Evolutionary conservation across 1,140 invertebrate species (phyloP), one percentile per base, ranked within the genome.

Genomic region (Marisa cornuarietis): DNA sequence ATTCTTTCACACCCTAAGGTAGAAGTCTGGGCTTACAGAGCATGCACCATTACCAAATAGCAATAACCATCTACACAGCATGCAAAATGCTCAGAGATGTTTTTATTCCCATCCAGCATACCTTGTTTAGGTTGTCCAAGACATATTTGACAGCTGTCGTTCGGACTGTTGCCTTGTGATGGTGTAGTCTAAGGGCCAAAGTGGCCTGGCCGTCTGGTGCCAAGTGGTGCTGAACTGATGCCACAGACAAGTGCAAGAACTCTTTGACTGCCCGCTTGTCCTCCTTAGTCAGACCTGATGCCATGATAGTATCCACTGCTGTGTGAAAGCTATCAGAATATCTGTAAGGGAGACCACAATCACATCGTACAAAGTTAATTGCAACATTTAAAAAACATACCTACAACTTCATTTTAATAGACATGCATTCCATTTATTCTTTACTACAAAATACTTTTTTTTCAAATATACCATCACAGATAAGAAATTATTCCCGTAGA

Each of bases 101-200:
- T 42, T 42, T 42, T 63, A 31, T 72, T 14, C 0, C 51, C 42
- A 52, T 11, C n/a, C 63, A 49, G 69, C 73, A 74, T 62, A 89
- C 88, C 76, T 80, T 73, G 20, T 80, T 69, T 20, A 72, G 79
- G 58, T 86, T 84, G 63, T 87, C 52, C 26, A 89, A 71, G n/a
- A 90, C 76, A 51, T 82, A 83, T 49, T 85, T 65, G 0, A 89
- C 85, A 68, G 88, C 88, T 49, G 79, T 83, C 52, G 81, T 65
- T 71, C 89, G 78, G 26, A 89, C 84, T 8, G 77, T n/a, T 11
- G 79, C 65, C 0, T 85, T 73, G 54, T 81, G 84, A 73, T 90
- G 88, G 52, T 89, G 85, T 16, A 90, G 81, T 71, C 84, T 85
- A 31, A 90, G 78, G 1, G 84, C 79, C 16, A 90, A 80, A 49